Base-by-base conservation (phyloP, 2,797 vertebrate species). In the Chelonia mydas region DNA sequence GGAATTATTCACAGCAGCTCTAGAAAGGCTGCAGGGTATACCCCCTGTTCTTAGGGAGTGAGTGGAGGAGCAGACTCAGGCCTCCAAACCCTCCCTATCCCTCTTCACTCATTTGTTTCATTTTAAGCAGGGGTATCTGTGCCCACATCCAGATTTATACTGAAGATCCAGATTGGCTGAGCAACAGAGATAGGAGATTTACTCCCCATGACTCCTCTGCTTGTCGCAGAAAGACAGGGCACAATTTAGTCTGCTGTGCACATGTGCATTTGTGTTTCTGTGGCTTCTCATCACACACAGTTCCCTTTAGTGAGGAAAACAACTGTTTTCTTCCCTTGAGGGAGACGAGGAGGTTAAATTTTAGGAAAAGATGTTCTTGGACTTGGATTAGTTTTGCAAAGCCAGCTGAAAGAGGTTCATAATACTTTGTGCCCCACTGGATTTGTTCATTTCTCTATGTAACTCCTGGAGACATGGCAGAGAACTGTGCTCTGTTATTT, bases 321-420 rank as follows among this genome's bases (percentile, higher is more conserved):
- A 96, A 76, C 33, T 82, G 57, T 94, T 91, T 95, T 94, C 65
- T 88, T 88, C 82, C 87, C 33, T 83, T 65, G 15, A 59, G 90
- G 54, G 89, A 83, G 31, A 90, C 89, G 90, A 90, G 65, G 3
- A 94, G 83, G 85, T 95, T 96, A 88, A 1, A 21, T 57, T 94
- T 92, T 83, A 94, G 54, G 68, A 45, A 92, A 93, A 50, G 86
- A 97, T 90, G 57, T 82, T 92, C 84, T 92, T 0, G 0, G 7
- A 59, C 57, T 91, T 61, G 89, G 93, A 96, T 93, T 93, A 92
- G 51, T 92, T 95, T 95, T 92, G 80, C 92, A 95, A 95, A 96
- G 81, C 25, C 45, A 91, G 51, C 74, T 86, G 23, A 93, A 59
- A 86, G 74, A 53, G 74, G 87, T 83, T 95, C 68, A 86, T 96